Evolutionary conservation across 2,113 vertebrate genomes (phyloP).

Genomic region (Ardeotis arabs): DNA sequence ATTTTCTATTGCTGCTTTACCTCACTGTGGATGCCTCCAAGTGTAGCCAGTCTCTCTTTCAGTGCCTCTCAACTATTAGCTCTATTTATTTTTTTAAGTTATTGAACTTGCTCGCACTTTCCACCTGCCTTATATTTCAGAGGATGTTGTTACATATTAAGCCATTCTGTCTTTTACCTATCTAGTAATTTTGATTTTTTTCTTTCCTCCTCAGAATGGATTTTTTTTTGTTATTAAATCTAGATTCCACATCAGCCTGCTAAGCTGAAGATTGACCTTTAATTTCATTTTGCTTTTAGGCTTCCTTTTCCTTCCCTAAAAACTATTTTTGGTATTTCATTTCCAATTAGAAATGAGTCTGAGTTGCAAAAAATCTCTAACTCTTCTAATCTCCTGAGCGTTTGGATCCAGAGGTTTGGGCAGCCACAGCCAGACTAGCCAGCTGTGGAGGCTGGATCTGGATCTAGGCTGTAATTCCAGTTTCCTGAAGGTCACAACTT

Average conservation of each 20-base stretch:
- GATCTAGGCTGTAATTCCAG: not conserved
- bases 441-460: conserved; percentile 2
- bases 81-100: conserved; percentile 30
- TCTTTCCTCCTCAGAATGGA: conserved; percentile 16
- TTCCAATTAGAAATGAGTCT: conserved; percentile 17
- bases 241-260: not conserved
- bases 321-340: conserved; percentile 43
- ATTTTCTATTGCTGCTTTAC: conserved; percentile 21
- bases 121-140: not conserved
- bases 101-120: conserved; percentile 21
- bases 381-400: not conserved
- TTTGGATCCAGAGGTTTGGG: conserved; percentile 3
- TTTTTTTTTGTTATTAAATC: conserved; percentile 54
- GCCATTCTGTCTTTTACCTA: conserved; percentile 44
- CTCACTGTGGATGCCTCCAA: conserved; percentile 34
- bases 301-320: conserved; percentile 44
- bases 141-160: conserved; percentile 17
- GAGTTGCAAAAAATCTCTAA: conserved; percentile 19
- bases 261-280: conserved; percentile 55
- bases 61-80: conserved; percentile 16
- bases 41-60: conserved; percentile 4
- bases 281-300: conserved; percentile 63
- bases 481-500: not conserved
- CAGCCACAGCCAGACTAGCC: not conserved
- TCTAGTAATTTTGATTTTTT: not conserved